Conservation (phyloP, 1,140 invertebrate species). For the Kradibia gibbosae region DNA sequence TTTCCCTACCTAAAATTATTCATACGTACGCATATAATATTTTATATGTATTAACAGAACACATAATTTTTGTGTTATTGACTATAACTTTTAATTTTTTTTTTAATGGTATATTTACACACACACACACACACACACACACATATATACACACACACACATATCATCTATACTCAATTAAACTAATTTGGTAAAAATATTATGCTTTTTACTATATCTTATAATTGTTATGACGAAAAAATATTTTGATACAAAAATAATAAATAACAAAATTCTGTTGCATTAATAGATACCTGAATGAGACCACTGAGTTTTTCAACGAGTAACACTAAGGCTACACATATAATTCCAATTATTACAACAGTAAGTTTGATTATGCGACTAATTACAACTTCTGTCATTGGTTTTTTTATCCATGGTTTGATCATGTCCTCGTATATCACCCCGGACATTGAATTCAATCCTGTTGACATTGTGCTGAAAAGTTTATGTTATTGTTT, state of each 20-base stretch:
- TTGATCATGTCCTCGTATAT: constrained; percentile 86
- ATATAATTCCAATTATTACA: constrained; percentile 76
- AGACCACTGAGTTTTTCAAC: constrained; percentile 80
- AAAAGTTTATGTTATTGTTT: constrained; percentile 49
- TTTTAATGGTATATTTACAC: too few relatives aligned
- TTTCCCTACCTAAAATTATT: constrained; percentile 73
- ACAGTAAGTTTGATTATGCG: constrained; percentile 81
- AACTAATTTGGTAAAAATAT: too few relatives aligned
- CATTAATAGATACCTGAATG: constrained; percentile 73
- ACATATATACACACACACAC: too few relatives aligned
- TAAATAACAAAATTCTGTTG: neutral
- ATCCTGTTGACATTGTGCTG: constrained; percentile 85
- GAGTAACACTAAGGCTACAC: constrained; percentile 79
- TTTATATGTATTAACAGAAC: neutral
- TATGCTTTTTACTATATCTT: too few relatives aligned
- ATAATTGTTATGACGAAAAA: too few relatives aligned
- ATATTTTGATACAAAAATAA: too few relatives aligned
- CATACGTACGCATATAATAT: neutral
- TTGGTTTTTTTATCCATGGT: constrained; percentile 76
- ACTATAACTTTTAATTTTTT: too few relatives aligned
- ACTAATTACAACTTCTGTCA: constrained; percentile 77
- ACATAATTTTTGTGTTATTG: neutral
- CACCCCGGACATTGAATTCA: constrained; percentile 87
- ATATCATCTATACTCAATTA: too few relatives aligned
- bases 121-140: too few relatives aligned